Evolutionary conservation across 2,797 vertebrate genomes (phyloP).

Genomic region (Podargus strigoides): DNA sequence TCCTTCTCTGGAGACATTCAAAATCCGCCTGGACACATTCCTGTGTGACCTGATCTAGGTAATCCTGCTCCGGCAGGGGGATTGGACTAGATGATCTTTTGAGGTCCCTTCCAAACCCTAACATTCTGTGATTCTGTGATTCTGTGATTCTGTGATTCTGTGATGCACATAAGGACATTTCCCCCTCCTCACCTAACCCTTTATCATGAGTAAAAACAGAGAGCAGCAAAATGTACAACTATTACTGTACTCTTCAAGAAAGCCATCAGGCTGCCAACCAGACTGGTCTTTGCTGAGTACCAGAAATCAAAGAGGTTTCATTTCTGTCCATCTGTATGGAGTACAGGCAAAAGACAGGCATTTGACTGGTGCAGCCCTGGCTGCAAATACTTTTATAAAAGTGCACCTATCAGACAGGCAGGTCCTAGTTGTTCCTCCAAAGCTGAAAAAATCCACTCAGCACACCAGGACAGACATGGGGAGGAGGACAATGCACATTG

Average conservation of each 20-base stretch:
- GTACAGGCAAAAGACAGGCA: not conserved
- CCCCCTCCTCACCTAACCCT: not conserved
- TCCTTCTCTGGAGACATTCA: too few species aligned
- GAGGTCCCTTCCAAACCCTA: too few species aligned
- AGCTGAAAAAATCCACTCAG: not conserved
- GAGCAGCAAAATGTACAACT: not conserved
- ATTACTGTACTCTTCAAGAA: not conserved
- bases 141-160: too few species aligned
- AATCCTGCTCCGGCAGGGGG: too few species aligned
- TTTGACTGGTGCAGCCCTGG: not conserved
- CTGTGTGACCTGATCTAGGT: too few species aligned
- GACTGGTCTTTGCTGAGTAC: not conserved
- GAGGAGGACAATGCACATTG: fast-evolving
- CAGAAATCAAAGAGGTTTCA: not conserved
- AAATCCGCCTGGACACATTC: too few species aligned
- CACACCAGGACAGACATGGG: not conserved
- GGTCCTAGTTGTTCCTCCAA: not conserved
- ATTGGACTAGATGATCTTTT: too few species aligned
- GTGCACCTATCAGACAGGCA: not conserved
- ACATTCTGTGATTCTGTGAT: too few species aligned
- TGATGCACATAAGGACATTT: not conserved
- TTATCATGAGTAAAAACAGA: not conserved
- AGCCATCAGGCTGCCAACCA: not conserved
- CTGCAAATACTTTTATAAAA: not conserved
- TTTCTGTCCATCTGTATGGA: not conserved